Conservation (phyloP, 2,797 vertebrate genomes). For the Myotis daubentonii region DNA sequence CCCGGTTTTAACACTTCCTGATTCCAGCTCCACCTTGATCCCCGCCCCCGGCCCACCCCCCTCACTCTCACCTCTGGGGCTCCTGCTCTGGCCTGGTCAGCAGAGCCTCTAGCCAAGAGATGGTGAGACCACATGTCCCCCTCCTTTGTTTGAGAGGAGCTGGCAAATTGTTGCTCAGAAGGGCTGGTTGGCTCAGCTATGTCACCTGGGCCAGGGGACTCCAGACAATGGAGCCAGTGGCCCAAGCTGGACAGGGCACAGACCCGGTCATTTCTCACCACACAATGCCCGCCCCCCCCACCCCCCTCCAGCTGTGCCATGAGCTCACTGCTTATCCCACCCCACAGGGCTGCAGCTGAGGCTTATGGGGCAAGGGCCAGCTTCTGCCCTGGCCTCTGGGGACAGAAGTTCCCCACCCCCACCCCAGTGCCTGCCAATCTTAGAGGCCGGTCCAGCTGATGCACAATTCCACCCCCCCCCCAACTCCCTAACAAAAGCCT, state of each 20-base stretch:
- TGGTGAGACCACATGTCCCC: neutral
- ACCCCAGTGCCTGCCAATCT: conserved; percentile 23
- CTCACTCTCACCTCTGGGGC: neutral
- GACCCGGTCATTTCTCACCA: conserved; percentile 47
- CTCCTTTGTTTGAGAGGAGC: neutral
- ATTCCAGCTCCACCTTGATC: neutral
- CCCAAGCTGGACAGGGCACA: conserved; percentile 49
- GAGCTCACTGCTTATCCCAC: conserved; percentile 74
- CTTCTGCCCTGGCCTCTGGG: conserved; percentile 35
- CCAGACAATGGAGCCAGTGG: conserved; percentile 75
- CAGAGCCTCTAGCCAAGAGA: neutral
- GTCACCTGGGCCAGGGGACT: conserved; percentile 67
- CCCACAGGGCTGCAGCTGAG: conserved; percentile 52
- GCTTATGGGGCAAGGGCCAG: conserved; percentile 38
- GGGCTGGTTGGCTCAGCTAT: conserved; percentile 36
- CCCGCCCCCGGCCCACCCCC: accelerated
- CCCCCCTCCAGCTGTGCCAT: conserved; percentile 39
- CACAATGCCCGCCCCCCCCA: conserved; percentile 38
- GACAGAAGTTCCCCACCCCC: conserved; percentile 23
- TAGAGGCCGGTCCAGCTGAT: neutral
- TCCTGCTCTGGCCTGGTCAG: neutral
- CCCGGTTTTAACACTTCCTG: neutral
- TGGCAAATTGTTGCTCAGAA: neutral
- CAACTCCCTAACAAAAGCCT: conserved; percentile 40
- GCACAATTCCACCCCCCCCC: neutral